Evolutionary conservation across 2,888 invertebrate species (phyloP), one percentile per base, ranked within the genome.

Genomic region (Scaptomyza polygonia): DNA sequence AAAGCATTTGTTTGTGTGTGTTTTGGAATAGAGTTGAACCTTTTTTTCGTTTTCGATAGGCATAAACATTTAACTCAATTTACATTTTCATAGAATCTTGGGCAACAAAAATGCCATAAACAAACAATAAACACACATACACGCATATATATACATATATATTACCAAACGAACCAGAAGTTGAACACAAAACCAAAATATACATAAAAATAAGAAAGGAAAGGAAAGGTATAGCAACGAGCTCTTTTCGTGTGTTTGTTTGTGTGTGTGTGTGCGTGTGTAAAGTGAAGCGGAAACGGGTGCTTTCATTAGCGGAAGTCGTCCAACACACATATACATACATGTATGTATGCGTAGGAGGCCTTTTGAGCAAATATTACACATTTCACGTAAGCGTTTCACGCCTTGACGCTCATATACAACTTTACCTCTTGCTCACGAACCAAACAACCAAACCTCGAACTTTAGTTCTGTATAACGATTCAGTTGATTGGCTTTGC

Each of bases 221-320:
- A 21, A 3, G 21, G 3, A 21, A 51, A 51, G 44, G 59, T 44
- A 40, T 16, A 39, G 25, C 34, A 54, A 29, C 63, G 16, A 21
- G 16, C 34, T 32, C 12, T 25, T 5, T 2, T 2, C 21, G 21
- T 3, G 21, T 34, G 34, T 0, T n/a, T 7, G 34, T 34, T 1
- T n/a, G 34, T n/a, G n/a, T 34, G 36, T 14, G 2, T 36, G 6
- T 12, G 34, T 5, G 36, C 14, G 47, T 47, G 51, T 45, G 58
- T 32, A 52, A 58, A 52, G 45, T 30, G 58, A 78, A 65, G 56
- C 78, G 75, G 75, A 76, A 76, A 65, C 70, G 63, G 71, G 71
- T 62, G 75, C 70, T 76, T 76, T 70, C 79, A 76, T 76, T 76
- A 76, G 66, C 49, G 49, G 49, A 49, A 36, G 49, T 49, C 76